phyloP scores from a whole-genome alignment of 2,888 invertebrate genomes.

The Papilio elwesi region DNA sequence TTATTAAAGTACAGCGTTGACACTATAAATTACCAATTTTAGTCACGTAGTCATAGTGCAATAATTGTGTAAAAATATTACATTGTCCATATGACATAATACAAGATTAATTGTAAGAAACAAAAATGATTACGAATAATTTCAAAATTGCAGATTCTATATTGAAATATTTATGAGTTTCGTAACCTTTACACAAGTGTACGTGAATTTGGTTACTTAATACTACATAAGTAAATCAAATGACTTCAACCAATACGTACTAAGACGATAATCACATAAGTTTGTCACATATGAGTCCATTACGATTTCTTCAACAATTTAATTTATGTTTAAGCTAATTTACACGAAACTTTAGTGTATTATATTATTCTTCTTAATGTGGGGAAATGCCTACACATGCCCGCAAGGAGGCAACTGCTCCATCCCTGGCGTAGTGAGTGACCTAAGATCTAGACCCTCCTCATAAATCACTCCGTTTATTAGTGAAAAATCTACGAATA shows the following conservation, averaged over 20 bases:
- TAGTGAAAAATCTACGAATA: too few species aligned
- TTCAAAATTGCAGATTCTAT: not conserved
- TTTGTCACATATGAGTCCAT: too few species aligned
- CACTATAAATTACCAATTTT: not conserved
- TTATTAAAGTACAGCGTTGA: not conserved
- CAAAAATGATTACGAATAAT: not conserved
- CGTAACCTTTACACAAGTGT: not conserved
- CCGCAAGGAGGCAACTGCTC: too few species aligned
- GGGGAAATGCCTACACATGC: too few species aligned
- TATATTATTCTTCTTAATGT: too few species aligned
- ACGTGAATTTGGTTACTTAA: not conserved
- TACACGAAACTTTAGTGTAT: too few species aligned
- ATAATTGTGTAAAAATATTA: not conserved
- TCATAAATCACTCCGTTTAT: too few species aligned
- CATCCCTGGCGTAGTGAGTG: too few species aligned
- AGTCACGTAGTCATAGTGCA: not conserved
- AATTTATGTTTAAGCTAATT: too few species aligned
- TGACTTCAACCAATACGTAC: not conserved
- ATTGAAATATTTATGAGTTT: not conserved
- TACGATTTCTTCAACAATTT: too few species aligned
- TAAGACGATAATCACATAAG: not conserved
- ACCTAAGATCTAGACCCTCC: too few species aligned
- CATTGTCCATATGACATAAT: not conserved
- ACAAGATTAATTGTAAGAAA: not conserved
- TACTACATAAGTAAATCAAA: constrained; percentile 4